Conservation (phyloP, 92 coral and sea anemone genomes). For the Hydrozoanthus gracilis region DNA sequence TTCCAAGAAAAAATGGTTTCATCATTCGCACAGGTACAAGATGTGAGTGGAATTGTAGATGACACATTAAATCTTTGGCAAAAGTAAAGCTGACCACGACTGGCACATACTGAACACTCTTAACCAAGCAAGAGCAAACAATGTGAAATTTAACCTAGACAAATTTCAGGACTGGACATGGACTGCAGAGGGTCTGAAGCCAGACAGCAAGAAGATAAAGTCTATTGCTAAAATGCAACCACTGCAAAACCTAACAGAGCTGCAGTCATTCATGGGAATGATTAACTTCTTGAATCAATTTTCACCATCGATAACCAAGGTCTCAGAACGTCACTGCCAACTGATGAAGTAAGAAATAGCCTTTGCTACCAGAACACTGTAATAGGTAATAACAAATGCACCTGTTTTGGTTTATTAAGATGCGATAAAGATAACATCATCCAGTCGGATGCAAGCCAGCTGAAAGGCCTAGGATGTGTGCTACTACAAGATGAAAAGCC, state of each 20-base stretch:
- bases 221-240: constrained; percentile 58
- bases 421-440: constrained; percentile 37
- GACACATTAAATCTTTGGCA: constrained; percentile 63
- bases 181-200: too few relatives aligned
- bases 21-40: constrained; percentile 49
- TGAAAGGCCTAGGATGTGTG: constrained; percentile 66
- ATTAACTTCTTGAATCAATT: constrained; percentile 51
- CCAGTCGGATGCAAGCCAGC: constrained; percentile 47
- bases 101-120: constrained; percentile 64
- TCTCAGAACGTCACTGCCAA: constrained; percentile 33
- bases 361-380: constrained; percentile 50
- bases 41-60: constrained; percentile 66
- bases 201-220: constrained; percentile 47
- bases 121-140: constrained; percentile 51
- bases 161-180: constrained; percentile 63
- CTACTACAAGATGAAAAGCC: constrained; percentile 66
- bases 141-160: constrained; percentile 73
- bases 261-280: constrained; percentile 70
- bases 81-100: constrained; percentile 53
- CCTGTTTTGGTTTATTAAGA: constrained; percentile 24
- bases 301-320: constrained; percentile 25
- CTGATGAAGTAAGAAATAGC: constrained; percentile 37
- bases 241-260: too few relatives aligned
- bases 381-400: constrained; percentile 9
- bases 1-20: constrained; percentile 65